Evolutionary conservation across 2,113 vertebrate genomes (phyloP).

Genomic region (Parus major): DNA sequence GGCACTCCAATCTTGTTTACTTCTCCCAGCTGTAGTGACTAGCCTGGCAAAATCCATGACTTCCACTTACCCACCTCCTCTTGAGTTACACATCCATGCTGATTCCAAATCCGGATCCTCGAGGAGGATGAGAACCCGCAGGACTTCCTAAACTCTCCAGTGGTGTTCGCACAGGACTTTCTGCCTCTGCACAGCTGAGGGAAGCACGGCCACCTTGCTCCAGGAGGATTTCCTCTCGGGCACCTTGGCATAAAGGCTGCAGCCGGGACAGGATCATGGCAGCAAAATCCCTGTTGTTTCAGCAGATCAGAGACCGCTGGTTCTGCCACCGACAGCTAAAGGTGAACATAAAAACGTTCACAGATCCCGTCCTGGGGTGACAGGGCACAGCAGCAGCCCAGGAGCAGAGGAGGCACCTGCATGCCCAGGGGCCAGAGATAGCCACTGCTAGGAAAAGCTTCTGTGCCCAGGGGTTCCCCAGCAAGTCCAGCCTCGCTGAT

Average conservation of each 20-base stretch:
- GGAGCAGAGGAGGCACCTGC: neutral
- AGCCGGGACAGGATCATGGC: neutral
- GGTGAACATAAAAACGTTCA: accelerated
- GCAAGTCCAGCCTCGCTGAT: neutral
- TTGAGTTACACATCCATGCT: accelerated
- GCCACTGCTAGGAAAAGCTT: neutral
- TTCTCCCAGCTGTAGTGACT: neutral
- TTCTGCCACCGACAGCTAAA: neutral
- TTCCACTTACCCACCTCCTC: neutral
- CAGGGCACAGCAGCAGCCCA: neutral
- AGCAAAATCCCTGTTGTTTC: neutral
- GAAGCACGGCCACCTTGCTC: neutral
- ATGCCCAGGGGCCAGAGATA: accelerated
- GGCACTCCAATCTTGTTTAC: constrained; percentile 1
- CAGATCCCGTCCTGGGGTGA: accelerated
- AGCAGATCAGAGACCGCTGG: neutral
- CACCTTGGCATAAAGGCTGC: neutral
- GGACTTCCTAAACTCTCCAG: accelerated
- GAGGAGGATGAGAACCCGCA: neutral
- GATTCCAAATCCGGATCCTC: neutral
- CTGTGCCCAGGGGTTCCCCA: neutral
- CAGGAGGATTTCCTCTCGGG: neutral
- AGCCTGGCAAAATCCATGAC: neutral
- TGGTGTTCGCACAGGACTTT: accelerated
- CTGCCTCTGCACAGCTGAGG: neutral